Evolutionary conservation across 2,797 vertebrate species (phyloP).

Genomic region (Arremon brunneinucha): DNA sequence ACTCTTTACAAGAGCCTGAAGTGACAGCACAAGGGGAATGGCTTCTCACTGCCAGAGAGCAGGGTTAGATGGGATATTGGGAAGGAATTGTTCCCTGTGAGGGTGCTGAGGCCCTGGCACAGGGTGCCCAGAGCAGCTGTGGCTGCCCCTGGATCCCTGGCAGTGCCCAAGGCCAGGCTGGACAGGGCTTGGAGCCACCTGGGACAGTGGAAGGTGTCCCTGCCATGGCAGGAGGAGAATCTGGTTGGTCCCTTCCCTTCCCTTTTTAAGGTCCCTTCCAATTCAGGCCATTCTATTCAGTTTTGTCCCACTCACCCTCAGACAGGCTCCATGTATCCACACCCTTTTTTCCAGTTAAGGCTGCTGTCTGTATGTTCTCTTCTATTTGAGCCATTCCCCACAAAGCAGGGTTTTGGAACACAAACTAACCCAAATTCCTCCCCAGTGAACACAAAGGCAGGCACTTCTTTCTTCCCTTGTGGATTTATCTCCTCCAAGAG

Average conservation of each 20-base stretch:
- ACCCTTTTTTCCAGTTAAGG: not conserved
- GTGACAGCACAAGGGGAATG: not conserved
- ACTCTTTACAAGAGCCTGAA: not conserved
- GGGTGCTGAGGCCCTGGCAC: fast-evolving
- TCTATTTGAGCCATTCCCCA: not conserved
- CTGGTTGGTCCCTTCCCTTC: not conserved
- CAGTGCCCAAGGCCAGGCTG: fast-evolving
- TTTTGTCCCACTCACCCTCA: not conserved
- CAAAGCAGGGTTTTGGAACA: not conserved
- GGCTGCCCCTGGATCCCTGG: not conserved
- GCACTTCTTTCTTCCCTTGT: not conserved
- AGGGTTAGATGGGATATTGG: not conserved
- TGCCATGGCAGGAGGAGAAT: not conserved
- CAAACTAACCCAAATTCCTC: conserved; percentile 27
- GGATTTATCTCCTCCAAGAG: conserved; percentile 31
- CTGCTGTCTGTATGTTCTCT: not conserved
- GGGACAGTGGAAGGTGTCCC: fast-evolving
- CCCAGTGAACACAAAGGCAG: conserved; percentile 15
- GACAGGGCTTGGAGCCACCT: fast-evolving
- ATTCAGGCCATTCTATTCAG: not conserved
- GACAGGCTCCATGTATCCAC: not conserved
- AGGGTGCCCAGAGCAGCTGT: not conserved
- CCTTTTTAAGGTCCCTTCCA: not conserved
- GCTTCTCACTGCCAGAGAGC: not conserved
- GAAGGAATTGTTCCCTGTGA: not conserved